Percentiles rank a stretch among this genome's conserved stretches.
Evolutionary conservation across 92 coral and sea anemone genomes (phyloP).

Genomic region (Scolanthus callimorphus): DNA sequence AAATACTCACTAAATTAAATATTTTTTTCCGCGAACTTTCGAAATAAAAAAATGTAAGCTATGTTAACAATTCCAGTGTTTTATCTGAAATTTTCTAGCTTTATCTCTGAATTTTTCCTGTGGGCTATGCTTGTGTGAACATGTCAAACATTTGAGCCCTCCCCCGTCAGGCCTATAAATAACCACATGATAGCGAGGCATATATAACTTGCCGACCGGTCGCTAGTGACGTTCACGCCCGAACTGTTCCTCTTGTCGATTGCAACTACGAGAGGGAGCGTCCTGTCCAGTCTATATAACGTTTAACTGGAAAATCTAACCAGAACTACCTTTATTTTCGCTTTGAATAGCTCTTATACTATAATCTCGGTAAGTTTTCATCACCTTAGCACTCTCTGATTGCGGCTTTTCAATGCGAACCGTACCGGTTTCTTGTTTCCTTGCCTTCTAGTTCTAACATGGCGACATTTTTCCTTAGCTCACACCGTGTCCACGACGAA

Average conservation of each 20-base stretch:
- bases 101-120: too few species aligned
- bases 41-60: too few species aligned
- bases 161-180: constrained; percentile 71
- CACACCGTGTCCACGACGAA: background rate
- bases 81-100: too few species aligned
- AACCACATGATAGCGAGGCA: constrained; percentile 78
- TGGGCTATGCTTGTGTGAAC: too few species aligned
- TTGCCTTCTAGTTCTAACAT: constrained; percentile 8
- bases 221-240: constrained; percentile 93
- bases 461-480: constrained; percentile 26
- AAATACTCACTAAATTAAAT: too few species aligned
- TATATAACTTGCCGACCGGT: constrained; percentile 69
- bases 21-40: too few species aligned
- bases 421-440: background rate
- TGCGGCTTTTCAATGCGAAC: background rate
- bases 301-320: constrained; percentile 22
- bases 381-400: background rate
- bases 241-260: constrained; percentile 39
- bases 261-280: constrained; percentile 58
- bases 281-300: constrained; percentile 42
- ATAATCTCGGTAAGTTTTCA: constrained; percentile 21
- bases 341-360: constrained; percentile 4
- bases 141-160: constrained; percentile 14
- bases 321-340: constrained; percentile 29
- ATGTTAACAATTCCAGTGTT: too few species aligned